Conservation (phyloP, 2,888 invertebrate genomes). For the Drosophila hawaiiensis region DNA sequence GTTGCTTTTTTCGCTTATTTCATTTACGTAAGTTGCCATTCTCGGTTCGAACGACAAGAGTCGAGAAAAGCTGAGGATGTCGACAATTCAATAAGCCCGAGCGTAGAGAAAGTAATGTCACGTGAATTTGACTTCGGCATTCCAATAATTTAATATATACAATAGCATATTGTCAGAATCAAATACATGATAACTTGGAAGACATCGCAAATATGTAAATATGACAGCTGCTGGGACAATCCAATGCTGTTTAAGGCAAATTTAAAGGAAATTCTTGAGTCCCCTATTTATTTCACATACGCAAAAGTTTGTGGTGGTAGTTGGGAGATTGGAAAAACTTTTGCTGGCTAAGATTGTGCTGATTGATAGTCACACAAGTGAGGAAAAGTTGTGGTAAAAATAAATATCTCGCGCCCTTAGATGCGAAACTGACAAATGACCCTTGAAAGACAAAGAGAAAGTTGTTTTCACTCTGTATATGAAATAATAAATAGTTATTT, state of each 20-base stretch:
- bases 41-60: neutral
- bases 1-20: neutral
- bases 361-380: conserved; percentile 49
- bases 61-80: neutral
- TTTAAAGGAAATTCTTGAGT: conserved; percentile 24
- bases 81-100: conserved; percentile 27
- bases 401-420: conserved; percentile 27
- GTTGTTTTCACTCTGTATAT: neutral
- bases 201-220: conserved; percentile 37
- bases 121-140: conserved; percentile 20
- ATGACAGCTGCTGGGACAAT: conserved; percentile 48
- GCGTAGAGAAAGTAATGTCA: conserved; percentile 2
- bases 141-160: conserved; percentile 32
- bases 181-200: conserved; percentile 23
- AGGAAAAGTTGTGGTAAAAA: conserved; percentile 36
- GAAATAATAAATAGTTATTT: conserved; percentile 25
- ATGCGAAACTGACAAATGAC: conserved; percentile 47
- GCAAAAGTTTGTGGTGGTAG: conserved; percentile 17
- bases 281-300: conserved; percentile 18
- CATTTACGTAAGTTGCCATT: neutral
- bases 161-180: conserved; percentile 23
- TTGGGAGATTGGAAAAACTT: conserved; percentile 25
- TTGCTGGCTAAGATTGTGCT: conserved; percentile 52
- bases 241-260: conserved; percentile 21
- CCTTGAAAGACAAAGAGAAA: conserved; percentile 25